phyloP scores from a whole-genome alignment of 2,797 vertebrate species.

The Xiphophorus birchmanni region DNA sequence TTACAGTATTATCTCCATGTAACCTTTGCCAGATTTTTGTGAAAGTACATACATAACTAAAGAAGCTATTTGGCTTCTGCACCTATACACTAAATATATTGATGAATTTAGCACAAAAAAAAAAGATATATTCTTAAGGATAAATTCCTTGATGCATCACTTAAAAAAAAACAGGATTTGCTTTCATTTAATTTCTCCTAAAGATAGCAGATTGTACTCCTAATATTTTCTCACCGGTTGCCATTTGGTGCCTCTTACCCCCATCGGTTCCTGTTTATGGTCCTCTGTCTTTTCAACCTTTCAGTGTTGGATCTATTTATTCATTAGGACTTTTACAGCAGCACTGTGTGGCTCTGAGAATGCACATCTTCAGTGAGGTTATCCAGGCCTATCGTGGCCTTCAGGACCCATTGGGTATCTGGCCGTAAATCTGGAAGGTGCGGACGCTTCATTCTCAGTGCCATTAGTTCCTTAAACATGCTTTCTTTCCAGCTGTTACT shows the following conservation, averaged over 20 bases:
- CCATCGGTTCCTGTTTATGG: constrained; percentile 44
- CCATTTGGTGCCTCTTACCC: constrained; percentile 13
- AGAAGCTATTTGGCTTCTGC: neutral
- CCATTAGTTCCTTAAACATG: constrained; percentile 47
- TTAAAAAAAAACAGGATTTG: neutral
- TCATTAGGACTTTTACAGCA: constrained; percentile 64
- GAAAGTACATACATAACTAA: neutral
- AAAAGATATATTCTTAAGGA: neutral
- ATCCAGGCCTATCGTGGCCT: constrained; percentile 49
- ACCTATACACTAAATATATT: neutral
- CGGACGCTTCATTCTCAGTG: constrained; percentile 26
- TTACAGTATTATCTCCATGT: neutral
- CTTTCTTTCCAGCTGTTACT: constrained; percentile 26
- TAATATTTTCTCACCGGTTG: constrained; percentile 48
- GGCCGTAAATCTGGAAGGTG: constrained; percentile 52
- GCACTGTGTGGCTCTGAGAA: constrained; percentile 43
- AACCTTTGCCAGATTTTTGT: neutral
- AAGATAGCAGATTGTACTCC: constrained; percentile 48
- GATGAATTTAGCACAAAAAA: neutral
- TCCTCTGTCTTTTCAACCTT: constrained; percentile 46
- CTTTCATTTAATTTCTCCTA: neutral
- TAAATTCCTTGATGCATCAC: neutral
- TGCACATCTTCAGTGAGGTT: constrained; percentile 56
- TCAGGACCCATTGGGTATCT: constrained; percentile 50
- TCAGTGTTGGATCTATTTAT: constrained; percentile 59